A percentile compares a stretch with the other conserved stretches of the same genome.
Evolutionary conservation across 2,888 invertebrate species (phyloP).

Genomic region (Megalurothrips usitatus): DNA sequence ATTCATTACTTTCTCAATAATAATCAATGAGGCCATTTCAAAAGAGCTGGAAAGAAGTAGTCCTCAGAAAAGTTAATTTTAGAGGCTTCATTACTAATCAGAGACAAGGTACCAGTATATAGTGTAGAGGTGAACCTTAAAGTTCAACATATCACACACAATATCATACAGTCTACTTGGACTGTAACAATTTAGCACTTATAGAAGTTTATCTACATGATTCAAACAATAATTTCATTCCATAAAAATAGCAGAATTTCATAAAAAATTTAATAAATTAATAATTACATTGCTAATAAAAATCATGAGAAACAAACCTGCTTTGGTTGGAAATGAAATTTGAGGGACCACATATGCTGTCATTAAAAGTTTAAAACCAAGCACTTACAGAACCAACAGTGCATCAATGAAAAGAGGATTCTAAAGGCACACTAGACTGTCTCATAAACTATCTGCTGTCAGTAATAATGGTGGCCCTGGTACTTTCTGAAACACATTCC

Average conservation of each 20-base stretch:
- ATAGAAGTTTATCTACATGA: background rate
- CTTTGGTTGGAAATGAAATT: background rate
- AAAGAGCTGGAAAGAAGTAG: background rate
- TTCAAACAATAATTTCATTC: background rate
- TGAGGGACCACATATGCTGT: background rate
- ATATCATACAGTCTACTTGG: background rate
- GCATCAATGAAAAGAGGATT: background rate
- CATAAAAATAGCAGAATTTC: background rate
- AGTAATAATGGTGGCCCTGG: background rate
- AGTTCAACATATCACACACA: slow-evolving; percentile 8
- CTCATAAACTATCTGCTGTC: background rate
- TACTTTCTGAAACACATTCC: background rate
- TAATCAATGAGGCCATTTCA: background rate
- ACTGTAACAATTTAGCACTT: background rate
- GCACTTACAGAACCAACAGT: background rate
- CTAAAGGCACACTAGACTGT: background rate
- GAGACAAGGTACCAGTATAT: background rate
- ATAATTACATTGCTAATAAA: background rate
- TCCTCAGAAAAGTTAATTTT: background rate
- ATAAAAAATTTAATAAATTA: background rate
- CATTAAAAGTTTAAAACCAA: background rate
- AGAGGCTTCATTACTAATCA: background rate
- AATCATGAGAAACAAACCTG: background rate
- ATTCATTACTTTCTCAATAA: background rate
- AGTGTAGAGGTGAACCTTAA: background rate